Evolutionary conservation across 2,797 vertebrate species (phyloP).

Genomic region (Sebastes vulpes): DNA sequence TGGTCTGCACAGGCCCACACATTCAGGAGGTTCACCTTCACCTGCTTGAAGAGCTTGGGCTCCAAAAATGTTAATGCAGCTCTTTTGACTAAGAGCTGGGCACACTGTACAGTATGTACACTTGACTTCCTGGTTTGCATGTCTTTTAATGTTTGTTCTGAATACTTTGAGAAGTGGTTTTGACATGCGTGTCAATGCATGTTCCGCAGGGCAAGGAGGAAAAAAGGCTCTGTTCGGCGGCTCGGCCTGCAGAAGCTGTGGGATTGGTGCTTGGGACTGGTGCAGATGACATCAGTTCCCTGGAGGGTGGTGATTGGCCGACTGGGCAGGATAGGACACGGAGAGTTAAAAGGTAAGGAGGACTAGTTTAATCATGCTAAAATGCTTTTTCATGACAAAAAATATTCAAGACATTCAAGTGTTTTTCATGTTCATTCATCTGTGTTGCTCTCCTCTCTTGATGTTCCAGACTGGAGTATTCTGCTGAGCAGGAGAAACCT

Average conservation of each 20-base stretch:
- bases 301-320: conserved; percentile 99
- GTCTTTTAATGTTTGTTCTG: neutral
- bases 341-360: conserved; percentile 95
- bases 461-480: conserved; percentile 94
- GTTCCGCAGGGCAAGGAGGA: conserved; percentile 91
- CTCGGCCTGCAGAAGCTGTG: conserved; percentile 97
- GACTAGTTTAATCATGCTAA: neutral
- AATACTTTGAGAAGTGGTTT: neutral
- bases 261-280: conserved; percentile 98
- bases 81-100: neutral
- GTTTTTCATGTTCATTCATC: neutral
- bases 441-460: neutral
- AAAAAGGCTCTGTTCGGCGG: conserved; percentile 96
- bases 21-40: neutral
- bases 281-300: conserved; percentile 98
- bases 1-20: neutral
- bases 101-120: neutral
- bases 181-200: neutral
- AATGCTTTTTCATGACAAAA: neutral
- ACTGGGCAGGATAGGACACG: conserved; percentile 96
- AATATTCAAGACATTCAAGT: neutral
- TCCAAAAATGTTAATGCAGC: neutral
- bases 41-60: neutral
- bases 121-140: neutral
- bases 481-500: conserved; percentile 96